These are phyloP conservation scores for Zoroaster sp. DNA, from an alignment of 53 echinoderm and acorn worm genomes.

Conservation along the genomic window DNA sequence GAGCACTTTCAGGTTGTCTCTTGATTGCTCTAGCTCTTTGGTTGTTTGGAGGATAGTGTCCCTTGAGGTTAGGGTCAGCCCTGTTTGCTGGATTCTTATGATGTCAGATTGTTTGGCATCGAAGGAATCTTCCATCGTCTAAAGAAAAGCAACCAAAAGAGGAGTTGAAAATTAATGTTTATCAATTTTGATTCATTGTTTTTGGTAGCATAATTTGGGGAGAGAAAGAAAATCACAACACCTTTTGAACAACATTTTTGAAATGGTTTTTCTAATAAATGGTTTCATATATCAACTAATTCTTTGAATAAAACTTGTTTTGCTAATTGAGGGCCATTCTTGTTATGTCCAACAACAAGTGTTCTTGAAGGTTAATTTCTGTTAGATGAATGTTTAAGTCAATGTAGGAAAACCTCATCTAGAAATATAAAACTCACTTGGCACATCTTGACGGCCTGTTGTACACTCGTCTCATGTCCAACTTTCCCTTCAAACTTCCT, in stretches of 20 bases:
- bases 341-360: too few relatives aligned
- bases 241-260: too few relatives aligned
- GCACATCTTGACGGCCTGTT: slow-evolving; percentile 76
- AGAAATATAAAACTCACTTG: slow-evolving; percentile 61
- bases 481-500: slow-evolving; percentile 73
- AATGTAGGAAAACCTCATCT: not conserved
- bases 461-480: slow-evolving; percentile 82
- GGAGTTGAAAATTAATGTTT: not conserved
- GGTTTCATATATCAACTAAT: too few relatives aligned
- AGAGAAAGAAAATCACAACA: too few relatives aligned
- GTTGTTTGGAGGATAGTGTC: slow-evolving; percentile 55
- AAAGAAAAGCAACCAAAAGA: not conserved
- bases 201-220: too few relatives aligned
- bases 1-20: slow-evolving; percentile 46
- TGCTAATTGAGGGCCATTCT: too few relatives aligned
- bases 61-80: slow-evolving; percentile 61
- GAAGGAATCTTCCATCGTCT: slow-evolving; percentile 76
- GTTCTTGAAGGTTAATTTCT: too few relatives aligned
- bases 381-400: too few relatives aligned
- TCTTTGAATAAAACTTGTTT: too few relatives aligned
- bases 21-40: slow-evolving; percentile 61
- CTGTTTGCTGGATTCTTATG: slow-evolving; percentile 59
- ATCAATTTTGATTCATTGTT: not conserved
- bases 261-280: too few relatives aligned
- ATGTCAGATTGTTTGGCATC: slow-evolving; percentile 74